Conservation (phyloP, 2,113 vertebrate species). For the Shinisaurus crocodilurus region DNA sequence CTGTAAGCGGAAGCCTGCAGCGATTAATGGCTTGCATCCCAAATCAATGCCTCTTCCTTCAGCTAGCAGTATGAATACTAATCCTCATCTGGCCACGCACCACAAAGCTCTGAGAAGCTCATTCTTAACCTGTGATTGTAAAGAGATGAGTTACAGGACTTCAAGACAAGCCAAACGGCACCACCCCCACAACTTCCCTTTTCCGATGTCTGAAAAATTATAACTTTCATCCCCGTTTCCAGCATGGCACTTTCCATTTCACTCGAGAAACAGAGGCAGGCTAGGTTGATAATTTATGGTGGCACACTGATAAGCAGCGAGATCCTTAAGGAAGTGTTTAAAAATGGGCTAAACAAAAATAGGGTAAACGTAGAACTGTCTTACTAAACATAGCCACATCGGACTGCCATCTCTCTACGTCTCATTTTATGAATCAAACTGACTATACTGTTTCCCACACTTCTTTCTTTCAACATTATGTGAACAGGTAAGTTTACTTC, state of each 20-base stretch:
- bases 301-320: background rate
- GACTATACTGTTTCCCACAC: too few species aligned
- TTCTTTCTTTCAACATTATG: background rate
- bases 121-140: slow-evolving; percentile 16
- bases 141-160: background rate
- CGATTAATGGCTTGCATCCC: background rate
- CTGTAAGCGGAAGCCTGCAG: background rate
- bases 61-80: background rate
- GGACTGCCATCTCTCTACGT: background rate
- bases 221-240: background rate
- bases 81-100: background rate
- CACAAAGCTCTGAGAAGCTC: background rate
- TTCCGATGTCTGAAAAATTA: slow-evolving; percentile 2
- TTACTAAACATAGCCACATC: background rate
- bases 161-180: background rate
- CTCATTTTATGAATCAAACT: background rate
- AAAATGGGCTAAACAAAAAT: background rate
- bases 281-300: background rate
- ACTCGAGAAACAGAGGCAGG: background rate
- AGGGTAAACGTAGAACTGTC: background rate
- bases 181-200: slow-evolving; percentile 34
- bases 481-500: background rate
- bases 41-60: background rate
- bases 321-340: background rate
- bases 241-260: background rate